These are phyloP conservation scores for Lymantria dispar DNA, from an alignment of 2,888 invertebrate species.

Conservation along the genomic window DNA sequence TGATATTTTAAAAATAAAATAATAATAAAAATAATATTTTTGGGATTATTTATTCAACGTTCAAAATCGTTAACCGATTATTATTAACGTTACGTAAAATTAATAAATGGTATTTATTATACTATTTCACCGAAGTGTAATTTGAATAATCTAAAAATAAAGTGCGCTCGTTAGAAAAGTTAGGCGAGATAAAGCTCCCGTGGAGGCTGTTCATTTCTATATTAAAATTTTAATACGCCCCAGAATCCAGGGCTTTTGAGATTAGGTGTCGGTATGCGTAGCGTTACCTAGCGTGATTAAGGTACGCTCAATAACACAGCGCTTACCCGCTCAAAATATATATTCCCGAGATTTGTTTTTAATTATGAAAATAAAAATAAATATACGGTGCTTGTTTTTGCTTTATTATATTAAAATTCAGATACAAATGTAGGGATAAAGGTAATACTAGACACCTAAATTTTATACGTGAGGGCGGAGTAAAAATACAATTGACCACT, in stretches of 20 bases:
- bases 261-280: conserved; percentile 33
- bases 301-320: conserved; percentile 6
- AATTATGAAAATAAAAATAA: conserved; percentile 15
- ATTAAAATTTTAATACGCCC: conserved; percentile 51
- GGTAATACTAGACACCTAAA: too few species aligned
- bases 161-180: conserved; percentile 46
- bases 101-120: conserved; percentile 33
- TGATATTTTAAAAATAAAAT: too few species aligned
- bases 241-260: conserved; percentile 38
- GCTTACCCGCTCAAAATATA: conserved; percentile 22
- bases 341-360: conserved; percentile 25
- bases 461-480: too few species aligned
- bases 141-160: conserved; percentile 49
- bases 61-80: conserved; percentile 8
- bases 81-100: conserved; percentile 20
- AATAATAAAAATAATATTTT: too few species aligned
- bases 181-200: conserved; percentile 33
- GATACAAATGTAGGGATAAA: not conserved
- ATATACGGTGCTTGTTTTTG: not conserved
- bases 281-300: conserved; percentile 28
- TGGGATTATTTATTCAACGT: too few species aligned
- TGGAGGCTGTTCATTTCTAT: conserved; percentile 39
- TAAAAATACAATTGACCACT: too few species aligned
- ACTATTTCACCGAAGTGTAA: conserved; percentile 26
- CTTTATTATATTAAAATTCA: not conserved